Percentiles rank a stretch among this genome's conserved stretches.
These are phyloP conservation scores for Cassiopea andromeda DNA, from an alignment of 30 jellyfish, hydroid and myxozoan genomes.

Conservation along the genomic window DNA sequence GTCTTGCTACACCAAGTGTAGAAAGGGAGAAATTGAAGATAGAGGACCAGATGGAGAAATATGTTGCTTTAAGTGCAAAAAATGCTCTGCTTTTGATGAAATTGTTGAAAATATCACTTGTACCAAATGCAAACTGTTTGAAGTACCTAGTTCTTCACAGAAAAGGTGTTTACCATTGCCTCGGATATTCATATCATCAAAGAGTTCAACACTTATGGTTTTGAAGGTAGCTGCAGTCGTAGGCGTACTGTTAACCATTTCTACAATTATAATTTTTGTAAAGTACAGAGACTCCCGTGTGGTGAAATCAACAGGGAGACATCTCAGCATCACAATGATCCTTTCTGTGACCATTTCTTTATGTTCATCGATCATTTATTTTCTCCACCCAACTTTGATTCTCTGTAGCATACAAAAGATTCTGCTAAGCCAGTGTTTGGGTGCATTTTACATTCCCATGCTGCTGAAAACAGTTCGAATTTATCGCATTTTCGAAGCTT, in stretches of 20 bases:
- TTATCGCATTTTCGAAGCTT: conserved; percentile 64
- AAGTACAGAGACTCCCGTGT: neutral
- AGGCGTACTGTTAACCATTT: neutral
- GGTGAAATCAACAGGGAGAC: conserved; percentile 26
- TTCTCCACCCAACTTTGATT: neutral
- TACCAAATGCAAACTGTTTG: neutral
- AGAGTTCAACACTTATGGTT: neutral
- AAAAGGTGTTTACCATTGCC: conserved; percentile 17
- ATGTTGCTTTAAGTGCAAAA: conserved; percentile 19
- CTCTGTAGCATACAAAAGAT: conserved; percentile 48
- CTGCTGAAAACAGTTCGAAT: conserved; percentile 75
- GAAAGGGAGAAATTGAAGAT: conserved; percentile 13
- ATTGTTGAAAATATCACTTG: conserved; percentile 8
- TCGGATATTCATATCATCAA: neutral
- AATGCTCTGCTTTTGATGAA: neutral
- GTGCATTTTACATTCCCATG: conserved; percentile 74
- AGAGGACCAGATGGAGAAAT: conserved; percentile 4
- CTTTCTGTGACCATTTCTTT: neutral
- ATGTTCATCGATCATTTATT: neutral
- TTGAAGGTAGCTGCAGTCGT: neutral
- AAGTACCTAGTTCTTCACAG: conserved; percentile 1
- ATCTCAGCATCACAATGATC: conserved; percentile 24
- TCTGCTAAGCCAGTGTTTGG: conserved; percentile 56
- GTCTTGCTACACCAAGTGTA: conserved; percentile 13
- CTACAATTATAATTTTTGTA: neutral